Evolutionary conservation across 2,797 vertebrate species (phyloP).

Genomic region (Poecilia gillii): DNA sequence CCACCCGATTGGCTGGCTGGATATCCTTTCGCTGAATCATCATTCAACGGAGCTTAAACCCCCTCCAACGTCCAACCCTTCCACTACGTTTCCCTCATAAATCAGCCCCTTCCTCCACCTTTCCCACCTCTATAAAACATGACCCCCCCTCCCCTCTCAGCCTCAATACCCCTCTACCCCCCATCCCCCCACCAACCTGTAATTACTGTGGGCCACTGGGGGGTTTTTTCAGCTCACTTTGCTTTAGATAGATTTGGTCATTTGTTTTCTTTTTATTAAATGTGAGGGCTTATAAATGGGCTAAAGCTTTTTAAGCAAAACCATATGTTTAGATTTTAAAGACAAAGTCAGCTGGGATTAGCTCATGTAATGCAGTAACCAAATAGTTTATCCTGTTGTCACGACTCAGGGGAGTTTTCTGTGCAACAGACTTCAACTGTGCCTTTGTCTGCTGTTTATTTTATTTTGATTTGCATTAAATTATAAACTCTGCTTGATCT

Average conservation of each 20-base stretch:
- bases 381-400: background rate
- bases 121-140: slow-evolving; percentile 60
- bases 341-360: too few relatives aligned
- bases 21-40: slow-evolving; percentile 45
- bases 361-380: background rate
- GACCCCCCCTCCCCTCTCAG: slow-evolving; percentile 15
- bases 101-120: slow-evolving; percentile 74
- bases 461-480: background rate
- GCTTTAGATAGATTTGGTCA: slow-evolving; percentile 59
- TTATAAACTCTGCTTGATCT: background rate
- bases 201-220: slow-evolving; percentile 52
- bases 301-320: background rate
- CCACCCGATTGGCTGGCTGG: slow-evolving; percentile 65
- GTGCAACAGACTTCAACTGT: background rate
- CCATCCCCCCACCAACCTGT: slow-evolving; percentile 19
- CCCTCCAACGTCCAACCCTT: slow-evolving; percentile 43
- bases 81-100: slow-evolving; percentile 65
- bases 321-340: background rate
- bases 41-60: slow-evolving; percentile 37
- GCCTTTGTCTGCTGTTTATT: background rate
- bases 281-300: slow-evolving; percentile 1
- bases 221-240: slow-evolving; percentile 44
- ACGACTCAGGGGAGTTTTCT: background rate
- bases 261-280: slow-evolving; percentile 32
- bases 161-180: background rate